These are phyloP conservation scores for Oxyruncus cristatus DNA, from an alignment of 2,113 vertebrate genomes.

Conservation along the genomic window DNA sequence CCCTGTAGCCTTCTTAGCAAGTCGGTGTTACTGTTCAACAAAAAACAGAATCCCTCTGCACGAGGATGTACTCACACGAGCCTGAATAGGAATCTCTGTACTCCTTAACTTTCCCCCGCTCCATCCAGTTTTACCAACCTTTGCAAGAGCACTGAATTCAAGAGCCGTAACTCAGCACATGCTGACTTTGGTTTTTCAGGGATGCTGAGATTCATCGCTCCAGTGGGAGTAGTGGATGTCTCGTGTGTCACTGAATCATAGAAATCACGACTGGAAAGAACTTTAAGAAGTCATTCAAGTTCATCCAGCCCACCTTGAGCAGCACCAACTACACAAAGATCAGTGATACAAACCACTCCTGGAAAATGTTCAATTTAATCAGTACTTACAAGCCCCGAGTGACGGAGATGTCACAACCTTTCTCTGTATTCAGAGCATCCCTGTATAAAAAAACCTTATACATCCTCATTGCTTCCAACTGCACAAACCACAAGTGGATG, in stretches of 20 bases:
- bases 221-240: neutral
- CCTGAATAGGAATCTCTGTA: neutral
- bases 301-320: neutral
- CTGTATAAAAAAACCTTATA: neutral
- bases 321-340: neutral
- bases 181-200: neutral
- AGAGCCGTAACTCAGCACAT: neutral
- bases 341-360: neutral
- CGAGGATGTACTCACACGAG: fast-evolving
- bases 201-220: neutral
- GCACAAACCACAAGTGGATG: neutral
- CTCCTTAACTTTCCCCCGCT: too few species aligned
- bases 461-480: neutral
- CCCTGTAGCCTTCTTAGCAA: neutral
- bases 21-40: neutral
- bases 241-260: neutral
- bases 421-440: neutral
- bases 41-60: neutral
- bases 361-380: neutral
- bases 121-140: neutral
- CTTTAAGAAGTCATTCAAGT: neutral
- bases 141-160: neutral
- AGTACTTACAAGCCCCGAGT: neutral
- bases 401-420: neutral
- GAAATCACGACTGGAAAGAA: neutral